Conservation (phyloP, 2,797 vertebrate genomes). For the Peromyscus attwateri region DNA sequence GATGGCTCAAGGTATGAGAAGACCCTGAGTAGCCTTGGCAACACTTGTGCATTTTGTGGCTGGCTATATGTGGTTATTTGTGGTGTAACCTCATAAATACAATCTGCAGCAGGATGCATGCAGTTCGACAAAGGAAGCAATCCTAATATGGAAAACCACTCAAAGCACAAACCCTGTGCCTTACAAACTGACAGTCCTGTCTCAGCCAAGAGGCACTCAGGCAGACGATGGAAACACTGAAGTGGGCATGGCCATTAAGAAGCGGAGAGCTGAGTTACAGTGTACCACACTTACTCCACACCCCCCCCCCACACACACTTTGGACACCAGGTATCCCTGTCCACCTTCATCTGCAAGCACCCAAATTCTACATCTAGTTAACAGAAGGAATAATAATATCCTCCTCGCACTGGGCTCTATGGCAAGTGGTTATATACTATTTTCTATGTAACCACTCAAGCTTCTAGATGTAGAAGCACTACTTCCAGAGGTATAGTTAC, state of each 20-base stretch:
- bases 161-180: neutral
- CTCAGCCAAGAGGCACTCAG: neutral
- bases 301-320: neutral
- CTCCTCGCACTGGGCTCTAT: neutral
- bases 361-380: neutral
- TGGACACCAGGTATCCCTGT: neutral
- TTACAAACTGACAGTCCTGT: neutral
- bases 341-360: neutral
- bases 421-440: neutral
- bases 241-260: neutral
- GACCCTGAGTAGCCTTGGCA: neutral
- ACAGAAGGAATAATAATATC: neutral
- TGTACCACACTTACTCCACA: neutral
- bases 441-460: neutral
- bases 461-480: neutral
- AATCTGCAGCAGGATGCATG: neutral
- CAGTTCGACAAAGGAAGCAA: neutral
- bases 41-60: neutral
- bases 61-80: neutral
- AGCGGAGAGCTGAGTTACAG: neutral
- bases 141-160: slow-evolving; percentile 9
- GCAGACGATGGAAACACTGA: neutral
- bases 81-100: neutral
- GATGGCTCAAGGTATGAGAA: neutral
- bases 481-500: neutral